Base-by-base conservation (phyloP, 2,888 invertebrate species). In the Oxystoma pomonae region DNA sequence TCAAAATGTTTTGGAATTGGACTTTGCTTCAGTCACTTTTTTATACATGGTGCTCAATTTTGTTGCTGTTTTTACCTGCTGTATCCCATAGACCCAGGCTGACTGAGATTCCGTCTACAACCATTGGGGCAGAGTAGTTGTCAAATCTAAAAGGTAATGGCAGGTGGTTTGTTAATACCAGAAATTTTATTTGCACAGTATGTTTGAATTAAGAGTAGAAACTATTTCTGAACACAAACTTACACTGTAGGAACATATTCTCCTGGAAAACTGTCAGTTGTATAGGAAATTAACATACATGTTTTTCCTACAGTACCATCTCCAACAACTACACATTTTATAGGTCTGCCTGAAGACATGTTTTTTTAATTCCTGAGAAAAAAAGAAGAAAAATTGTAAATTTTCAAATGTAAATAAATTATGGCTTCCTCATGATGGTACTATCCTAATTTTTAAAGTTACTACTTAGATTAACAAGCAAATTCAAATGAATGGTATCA, bases 51-150 rank as follows among this genome's bases (percentile, higher is more conserved):
- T n/a, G n/a, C n/a, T n/a, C n/a, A n/a, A n/a, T n/a, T n/a, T n/a
- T n/a, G n/a, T n/a, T n/a, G n/a, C n/a, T n/a, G n/a, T n/a, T 3
- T 35, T 35, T 35, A 35, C 35, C 68, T 16, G 98, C 98, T 65
- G 98, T 98, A 82, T 98, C 98, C 98, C 98, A 98, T 58, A 98
- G 83, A 16, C 98, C 98, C 73, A 98, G 82, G 74, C 96, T 96
- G 16, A 98, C 98, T 68, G 96, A 94, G 73, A 97, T 95, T 69
- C 96, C 95, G 83, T 98, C 98, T 64, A 98, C 97, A 73, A 96
- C 96, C 95, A 98, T 96, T 57, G 97, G 97, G 57, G 98, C 97
- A 55, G 98, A 98, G 81, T 98, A 98, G 83, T 98, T 98, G 82
- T 98, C 98, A 83, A 98, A 98, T 75, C 98, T 96, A 78, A 35